Evolutionary conservation across 2,113 vertebrate species (phyloP), one percentile per base, ranked within the genome.

Genomic region (Chionodraco myersi): DNA sequence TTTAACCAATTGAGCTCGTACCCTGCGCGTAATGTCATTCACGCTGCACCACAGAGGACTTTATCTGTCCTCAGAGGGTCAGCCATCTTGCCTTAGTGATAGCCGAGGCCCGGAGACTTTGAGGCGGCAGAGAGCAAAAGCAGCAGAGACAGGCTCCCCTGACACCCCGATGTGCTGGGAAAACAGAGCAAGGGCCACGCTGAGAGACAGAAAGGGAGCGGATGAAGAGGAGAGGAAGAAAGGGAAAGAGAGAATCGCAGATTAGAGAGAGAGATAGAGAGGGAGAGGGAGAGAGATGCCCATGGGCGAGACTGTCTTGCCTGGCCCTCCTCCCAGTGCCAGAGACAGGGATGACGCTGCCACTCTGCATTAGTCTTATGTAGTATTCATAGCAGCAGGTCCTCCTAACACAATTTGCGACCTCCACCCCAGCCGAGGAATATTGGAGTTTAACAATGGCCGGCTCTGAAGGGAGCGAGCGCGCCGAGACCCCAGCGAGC

Each of bases 401-500:
- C 95, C 94, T 86, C 86, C 90, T 95, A 95, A 93, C 90, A 93
- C 96, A 96, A 97, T 96, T 95, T 96, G 96, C 88, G 94, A 96
- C 96, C 96, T 95, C 94, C 91, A 95, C 94, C 95, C 95, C 92
- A 77, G 91, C 89, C 88, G 91, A 93, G 90, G 93, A 95, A 96
- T 95, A 96, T 96, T 96, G 94, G 90, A 96, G 95, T 95, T 96
- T 85, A 96, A 97, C 96, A 96, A 96, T 95, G 95, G 96, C 95
- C 81, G 82, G 82, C 93, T 96, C 96, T 94, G 89, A 74, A 77
- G 96, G 96, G 96, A 96, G 91, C 75, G 67, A 88, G 79, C 59
- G 18, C 56, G 72, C 54, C 0, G 62, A 89, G 91, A 88, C 88
- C 80, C 82, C 6, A 88, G 86, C 92, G 84, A 67, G 68, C 94